phyloP scores from a whole-genome alignment of 2,888 invertebrate species.

The Pimpla rufipes region DNA sequence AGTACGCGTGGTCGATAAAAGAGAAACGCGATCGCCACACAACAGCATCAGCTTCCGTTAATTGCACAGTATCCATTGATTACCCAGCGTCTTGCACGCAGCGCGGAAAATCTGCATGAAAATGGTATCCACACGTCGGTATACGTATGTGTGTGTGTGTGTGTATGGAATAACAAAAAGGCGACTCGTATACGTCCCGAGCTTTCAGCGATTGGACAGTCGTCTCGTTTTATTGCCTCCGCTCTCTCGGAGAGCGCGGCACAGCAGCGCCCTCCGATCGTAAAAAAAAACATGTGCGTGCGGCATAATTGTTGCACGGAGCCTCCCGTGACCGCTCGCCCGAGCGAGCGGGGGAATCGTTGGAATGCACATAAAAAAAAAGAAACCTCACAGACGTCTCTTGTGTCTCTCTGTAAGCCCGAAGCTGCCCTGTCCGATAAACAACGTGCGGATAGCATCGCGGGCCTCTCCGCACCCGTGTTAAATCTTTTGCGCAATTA shows the following conservation, averaged over 20 bases:
- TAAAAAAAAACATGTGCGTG: slow-evolving; percentile 43
- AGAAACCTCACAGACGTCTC: background rate
- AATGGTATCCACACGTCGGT: background rate
- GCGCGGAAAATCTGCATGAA: background rate
- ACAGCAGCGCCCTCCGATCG: slow-evolving; percentile 33
- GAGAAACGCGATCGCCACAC: slow-evolving; percentile 27
- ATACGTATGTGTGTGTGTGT: too few relatives aligned
- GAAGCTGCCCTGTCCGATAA: background rate
- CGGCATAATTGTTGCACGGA: slow-evolving; percentile 39
- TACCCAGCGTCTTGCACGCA: background rate
- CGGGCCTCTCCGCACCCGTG: background rate
- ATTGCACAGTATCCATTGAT: background rate
- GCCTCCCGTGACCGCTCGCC: slow-evolving; percentile 47
- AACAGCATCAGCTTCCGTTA: background rate
- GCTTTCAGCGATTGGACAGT: slow-evolving; percentile 7
- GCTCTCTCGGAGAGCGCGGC: background rate
- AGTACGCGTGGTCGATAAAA: slow-evolving; percentile 36
- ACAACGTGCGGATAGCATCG: background rate
- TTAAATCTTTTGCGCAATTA: background rate
- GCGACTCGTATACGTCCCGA: background rate
- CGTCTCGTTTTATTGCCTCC: slow-evolving; percentile 30
- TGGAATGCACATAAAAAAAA: slow-evolving; percentile 15
- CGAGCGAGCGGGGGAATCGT: slow-evolving; percentile 10
- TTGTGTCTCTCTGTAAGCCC: background rate
- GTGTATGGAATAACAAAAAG: background rate